These are phyloP conservation scores for Caprella mutica DNA, from an alignment of 2,888 invertebrate genomes.

Conservation along the genomic window DNA sequence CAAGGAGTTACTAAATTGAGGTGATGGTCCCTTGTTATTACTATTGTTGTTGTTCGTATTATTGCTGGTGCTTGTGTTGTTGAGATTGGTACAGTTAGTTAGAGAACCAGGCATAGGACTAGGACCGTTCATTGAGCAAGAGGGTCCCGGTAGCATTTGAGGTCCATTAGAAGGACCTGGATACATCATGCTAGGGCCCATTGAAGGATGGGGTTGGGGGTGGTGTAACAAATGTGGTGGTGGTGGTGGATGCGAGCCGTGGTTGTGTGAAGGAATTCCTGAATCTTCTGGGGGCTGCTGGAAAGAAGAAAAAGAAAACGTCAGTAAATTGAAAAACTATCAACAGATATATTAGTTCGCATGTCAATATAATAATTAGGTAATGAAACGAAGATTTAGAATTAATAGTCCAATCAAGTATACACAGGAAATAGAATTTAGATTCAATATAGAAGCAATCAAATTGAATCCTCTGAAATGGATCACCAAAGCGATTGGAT, in stretches of 20 bases:
- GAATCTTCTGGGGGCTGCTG: conserved; percentile 33
- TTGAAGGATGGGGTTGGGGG: conserved; percentile 7
- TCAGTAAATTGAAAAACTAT: background rate
- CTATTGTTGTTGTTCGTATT: too few relatives aligned
- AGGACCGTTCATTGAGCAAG: conserved; percentile 6
- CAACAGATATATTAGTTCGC: background rate
- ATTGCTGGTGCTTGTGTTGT: too few relatives aligned
- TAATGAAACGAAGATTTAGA: background rate
- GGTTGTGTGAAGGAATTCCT: conserved; percentile 24
- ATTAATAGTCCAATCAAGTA: background rate
- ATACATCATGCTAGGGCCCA: background rate
- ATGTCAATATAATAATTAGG: background rate
- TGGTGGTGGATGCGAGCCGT: conserved; percentile 11
- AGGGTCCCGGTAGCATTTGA: conserved; percentile 2
- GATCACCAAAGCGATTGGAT: background rate
- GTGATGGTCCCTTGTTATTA: too few relatives aligned
- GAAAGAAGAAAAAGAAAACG: background rate
- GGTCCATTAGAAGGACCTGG: conserved; percentile 2
- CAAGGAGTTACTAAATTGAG: too few relatives aligned
- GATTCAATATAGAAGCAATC: background rate
- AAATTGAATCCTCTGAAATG: background rate
- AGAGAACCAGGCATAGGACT: conserved; percentile 3
- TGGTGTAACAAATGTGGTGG: conserved; percentile 16
- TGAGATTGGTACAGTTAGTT: too few relatives aligned
- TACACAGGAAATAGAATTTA: background rate